These are phyloP conservation scores for Dilophus febrilis DNA, from an alignment of 2,888 invertebrate genomes.

Conservation along the genomic window DNA sequence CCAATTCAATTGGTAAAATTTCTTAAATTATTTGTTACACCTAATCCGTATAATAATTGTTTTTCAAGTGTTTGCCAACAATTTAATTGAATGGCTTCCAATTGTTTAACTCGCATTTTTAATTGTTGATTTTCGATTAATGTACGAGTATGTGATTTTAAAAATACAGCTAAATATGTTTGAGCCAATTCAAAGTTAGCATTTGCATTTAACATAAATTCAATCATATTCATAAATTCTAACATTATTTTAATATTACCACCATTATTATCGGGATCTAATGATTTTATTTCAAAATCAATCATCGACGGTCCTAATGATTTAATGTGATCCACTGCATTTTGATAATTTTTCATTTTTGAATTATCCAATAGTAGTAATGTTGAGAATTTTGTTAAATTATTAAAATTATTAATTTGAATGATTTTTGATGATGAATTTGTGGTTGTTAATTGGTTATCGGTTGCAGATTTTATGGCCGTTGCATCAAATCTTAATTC, in stretches of 20 bases:
- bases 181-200: conserved; percentile 79
- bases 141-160: conserved; percentile 57
- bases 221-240: conserved; percentile 60
- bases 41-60: conserved; percentile 53
- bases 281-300: conserved; percentile 70
- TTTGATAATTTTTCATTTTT: conserved; percentile 29
- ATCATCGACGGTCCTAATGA: conserved; percentile 63
- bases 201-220: conserved; percentile 52
- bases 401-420: conserved; percentile 40
- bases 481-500: conserved; percentile 64
- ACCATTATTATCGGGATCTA: conserved; percentile 56
- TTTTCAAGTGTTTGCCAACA: conserved; percentile 52
- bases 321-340: conserved; percentile 35
- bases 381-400: conserved; percentile 52
- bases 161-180: conserved; percentile 72
- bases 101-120: conserved; percentile 33
- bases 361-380: conserved; percentile 33
- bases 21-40: conserved; percentile 58
- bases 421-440: conserved; percentile 34
- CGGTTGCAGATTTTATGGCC: conserved; percentile 22
- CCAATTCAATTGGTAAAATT: conserved; percentile 27
- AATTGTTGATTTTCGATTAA: conserved; percentile 40
- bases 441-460: neutral
- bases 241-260: conserved; percentile 53
- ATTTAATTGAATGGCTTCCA: conserved; percentile 40